phyloP scores from a whole-genome alignment of 2,797 vertebrate species.

The Crocidura indochinensis region DNA sequence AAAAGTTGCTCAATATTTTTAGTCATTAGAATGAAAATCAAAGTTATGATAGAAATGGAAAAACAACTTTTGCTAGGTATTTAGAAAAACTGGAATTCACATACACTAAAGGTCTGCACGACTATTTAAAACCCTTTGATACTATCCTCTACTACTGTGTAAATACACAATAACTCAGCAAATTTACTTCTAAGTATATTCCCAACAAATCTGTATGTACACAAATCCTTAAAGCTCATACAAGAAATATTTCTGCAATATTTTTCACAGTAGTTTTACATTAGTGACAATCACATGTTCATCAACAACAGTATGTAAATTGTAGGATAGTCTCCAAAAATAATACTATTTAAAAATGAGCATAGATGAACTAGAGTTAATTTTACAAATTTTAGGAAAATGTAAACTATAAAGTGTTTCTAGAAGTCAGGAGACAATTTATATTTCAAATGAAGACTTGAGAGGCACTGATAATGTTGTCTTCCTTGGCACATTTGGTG shows the following conservation, averaged over 20 bases:
- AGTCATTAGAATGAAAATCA: too few relatives aligned
- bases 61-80: neutral
- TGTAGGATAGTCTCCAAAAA: neutral
- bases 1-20: too few relatives aligned
- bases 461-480: neutral
- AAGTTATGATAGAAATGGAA: neutral
- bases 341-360: neutral
- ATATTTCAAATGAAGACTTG: too few relatives aligned
- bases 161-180: neutral
- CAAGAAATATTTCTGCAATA: neutral
- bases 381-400: constrained; percentile 26
- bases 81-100: constrained; percentile 16
- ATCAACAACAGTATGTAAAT: neutral
- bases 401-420: constrained; percentile 32
- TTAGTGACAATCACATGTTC: constrained; percentile 5
- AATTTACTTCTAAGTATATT: constrained; percentile 26
- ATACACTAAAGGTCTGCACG: neutral
- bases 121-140: constrained; percentile 43
- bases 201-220: neutral
- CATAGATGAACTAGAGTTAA: constrained; percentile 33
- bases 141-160: constrained; percentile 32
- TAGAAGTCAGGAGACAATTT: constrained; percentile 22
- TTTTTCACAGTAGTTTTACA: constrained; percentile 38
- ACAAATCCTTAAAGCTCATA: neutral
- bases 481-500: constrained; percentile 11